Base-by-base conservation (phyloP, 2,797 vertebrate genomes). In the Tachyglossus aculeatus region DNA sequence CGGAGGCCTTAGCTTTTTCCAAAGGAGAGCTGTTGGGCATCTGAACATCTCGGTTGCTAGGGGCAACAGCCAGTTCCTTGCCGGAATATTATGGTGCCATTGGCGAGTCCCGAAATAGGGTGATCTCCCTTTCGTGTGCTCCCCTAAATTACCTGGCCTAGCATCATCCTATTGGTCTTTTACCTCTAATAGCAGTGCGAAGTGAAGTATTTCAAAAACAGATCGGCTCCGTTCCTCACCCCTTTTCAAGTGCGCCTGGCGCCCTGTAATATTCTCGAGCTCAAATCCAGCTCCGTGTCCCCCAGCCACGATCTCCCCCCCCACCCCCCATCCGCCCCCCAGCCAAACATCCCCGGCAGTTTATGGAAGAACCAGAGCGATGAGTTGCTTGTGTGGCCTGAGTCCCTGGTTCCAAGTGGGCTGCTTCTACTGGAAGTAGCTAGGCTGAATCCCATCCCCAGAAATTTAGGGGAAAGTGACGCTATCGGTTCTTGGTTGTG, bases 401-500 rank as follows among this genome's bases (percentile, higher is more conserved):
- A 56, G 55, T 52, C 71, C 58, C 27, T 6, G 25, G 58, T 21
- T 33, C 29, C 25, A 69, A 86, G 57, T 43, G 39, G 24, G 74
- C 53, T 58, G 56, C 73, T 63, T 66, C 64, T 77, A 67, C 25
- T 8, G 38, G 41, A 52, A 66, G 66, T 0, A 25, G 55, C 55
- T 38, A 55, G 59, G 45, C 40, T 38, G 63, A 70, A 36, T 74
- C 50, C 31, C 39, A 33, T 76, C 74, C 33, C 47, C 60, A 37
- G 43, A 65, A 55, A 18, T 22, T 22, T 62, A 54, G 41, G 50
- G n/a, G 27, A 36, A 70, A 56, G 24, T 0, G 0, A 45, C 37
- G 7, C 71, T 86, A 91, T 70, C 91, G 94, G 86, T 90, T 95
- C 85, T 94, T 96, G 82, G 90, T 89, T 0, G 95, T 93, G 71